Evolutionary conservation across 2,888 invertebrate genomes (phyloP).

Genomic region (Synergus itoensis): DNA sequence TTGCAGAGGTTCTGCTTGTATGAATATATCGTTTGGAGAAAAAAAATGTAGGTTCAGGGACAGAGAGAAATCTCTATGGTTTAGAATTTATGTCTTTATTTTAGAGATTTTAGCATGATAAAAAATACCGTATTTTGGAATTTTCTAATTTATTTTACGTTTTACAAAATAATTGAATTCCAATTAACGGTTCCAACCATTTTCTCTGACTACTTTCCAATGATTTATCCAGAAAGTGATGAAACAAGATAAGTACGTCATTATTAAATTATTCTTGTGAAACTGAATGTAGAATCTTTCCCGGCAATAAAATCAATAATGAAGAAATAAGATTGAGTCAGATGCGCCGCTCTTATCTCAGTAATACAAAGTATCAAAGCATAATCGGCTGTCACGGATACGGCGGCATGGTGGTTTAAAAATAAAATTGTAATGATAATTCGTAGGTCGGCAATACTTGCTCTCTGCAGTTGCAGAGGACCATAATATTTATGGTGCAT

Average conservation of each 20-base stretch:
- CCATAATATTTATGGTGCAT: conserved; percentile 57
- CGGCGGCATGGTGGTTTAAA: background rate
- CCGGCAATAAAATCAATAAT: background rate
- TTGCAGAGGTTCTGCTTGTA: too few species aligned
- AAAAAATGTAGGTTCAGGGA: too few species aligned
- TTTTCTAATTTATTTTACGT: too few species aligned
- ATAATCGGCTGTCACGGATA: conserved; percentile 14
- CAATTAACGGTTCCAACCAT: background rate
- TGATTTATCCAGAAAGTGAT: background rate
- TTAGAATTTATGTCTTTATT: too few species aligned
- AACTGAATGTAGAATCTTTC: background rate
- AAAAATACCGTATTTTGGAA: too few species aligned
- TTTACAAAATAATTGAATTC: too few species aligned
- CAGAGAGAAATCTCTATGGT: too few species aligned
- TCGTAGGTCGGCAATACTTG: conserved; percentile 4
- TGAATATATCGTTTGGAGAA: too few species aligned
- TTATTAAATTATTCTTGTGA: background rate
- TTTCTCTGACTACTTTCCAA: background rate
- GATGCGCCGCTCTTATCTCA: background rate
- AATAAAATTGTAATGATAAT: conserved; percentile 41
- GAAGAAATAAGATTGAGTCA: background rate
- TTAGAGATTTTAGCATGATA: too few species aligned
- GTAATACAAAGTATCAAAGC: conserved; percentile 6
- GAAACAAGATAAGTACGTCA: background rate
- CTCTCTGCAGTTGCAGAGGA: conserved; percentile 29